Conservation (phyloP, 2,888 invertebrate genomes). For the Nephrotoma appendiculata region DNA sequence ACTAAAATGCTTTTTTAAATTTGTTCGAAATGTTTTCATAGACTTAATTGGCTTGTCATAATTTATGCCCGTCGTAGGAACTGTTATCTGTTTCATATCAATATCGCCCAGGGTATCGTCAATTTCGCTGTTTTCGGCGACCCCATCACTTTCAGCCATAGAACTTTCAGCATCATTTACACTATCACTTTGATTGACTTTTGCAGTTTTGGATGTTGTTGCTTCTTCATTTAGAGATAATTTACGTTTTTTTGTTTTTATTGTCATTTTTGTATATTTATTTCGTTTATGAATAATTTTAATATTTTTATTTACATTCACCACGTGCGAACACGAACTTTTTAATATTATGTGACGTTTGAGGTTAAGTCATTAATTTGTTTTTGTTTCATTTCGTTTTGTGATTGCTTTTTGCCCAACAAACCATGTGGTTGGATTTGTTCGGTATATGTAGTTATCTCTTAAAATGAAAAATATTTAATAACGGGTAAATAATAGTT, state of each 20-base stretch:
- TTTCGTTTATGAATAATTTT: neutral
- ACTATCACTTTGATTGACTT: neutral
- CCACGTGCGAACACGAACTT: neutral
- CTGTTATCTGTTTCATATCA: neutral
- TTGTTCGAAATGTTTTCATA: neutral
- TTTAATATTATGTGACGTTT: neutral
- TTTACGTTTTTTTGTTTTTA: neutral
- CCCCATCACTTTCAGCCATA: neutral
- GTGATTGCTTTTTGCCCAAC: neutral
- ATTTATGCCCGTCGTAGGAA: neutral
- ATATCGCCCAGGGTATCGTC: neutral
- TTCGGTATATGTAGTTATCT: neutral
- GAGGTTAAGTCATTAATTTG: neutral
- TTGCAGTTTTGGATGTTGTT: neutral
- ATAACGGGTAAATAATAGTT: neutral
- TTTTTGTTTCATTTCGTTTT: neutral
- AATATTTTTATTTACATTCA: neutral
- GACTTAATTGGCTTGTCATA: neutral
- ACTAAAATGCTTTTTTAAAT: slow-evolving; percentile 1
- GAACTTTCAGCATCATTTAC: neutral
- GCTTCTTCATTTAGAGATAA: neutral
- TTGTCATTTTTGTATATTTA: neutral
- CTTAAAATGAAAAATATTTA: neutral
- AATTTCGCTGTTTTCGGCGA: neutral
- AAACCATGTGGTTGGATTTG: neutral